Evolutionary conservation across 2,888 invertebrate species (phyloP).

Genomic region (Polydrusus pterygomalis): DNA sequence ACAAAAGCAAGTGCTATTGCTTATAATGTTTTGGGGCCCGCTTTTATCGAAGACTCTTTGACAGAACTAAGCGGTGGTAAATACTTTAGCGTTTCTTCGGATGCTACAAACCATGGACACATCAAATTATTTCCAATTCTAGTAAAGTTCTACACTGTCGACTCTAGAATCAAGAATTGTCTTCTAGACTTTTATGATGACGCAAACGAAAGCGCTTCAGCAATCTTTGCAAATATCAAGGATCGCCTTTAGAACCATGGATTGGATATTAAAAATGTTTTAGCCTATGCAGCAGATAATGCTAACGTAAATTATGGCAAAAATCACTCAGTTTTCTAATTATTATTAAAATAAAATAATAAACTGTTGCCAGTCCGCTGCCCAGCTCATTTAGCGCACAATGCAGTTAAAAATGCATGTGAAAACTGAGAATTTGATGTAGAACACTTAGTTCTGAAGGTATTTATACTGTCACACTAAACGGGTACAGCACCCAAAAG

Average conservation of each 20-base stretch:
- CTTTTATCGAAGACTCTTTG: not conserved
- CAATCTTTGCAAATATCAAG: slow-evolving; percentile 11
- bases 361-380: slow-evolving; percentile 5
- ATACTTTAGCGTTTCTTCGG: slow-evolving; percentile 16
- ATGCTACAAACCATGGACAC: slow-evolving; percentile 20
- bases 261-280: not conserved
- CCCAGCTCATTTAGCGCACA: slow-evolving; percentile 16
- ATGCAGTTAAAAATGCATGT: slow-evolving; percentile 9
- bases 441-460: too few relatives aligned
- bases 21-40: slow-evolving; percentile 23
- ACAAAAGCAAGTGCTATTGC: slow-evolving; percentile 16
- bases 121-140: slow-evolving; percentile 24
- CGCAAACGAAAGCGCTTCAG: slow-evolving; percentile 8
- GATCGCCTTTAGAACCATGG: not conserved
- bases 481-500: too few relatives aligned
- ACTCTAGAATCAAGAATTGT: not conserved
- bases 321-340: not conserved
- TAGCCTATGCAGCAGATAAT: slow-evolving; percentile 4
- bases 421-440: too few relatives aligned
- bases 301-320: slow-evolving; percentile 14
- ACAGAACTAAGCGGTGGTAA: not conserved
- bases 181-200: slow-evolving; percentile 31
- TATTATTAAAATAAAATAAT: slow-evolving; percentile 6
- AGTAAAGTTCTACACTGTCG: not conserved
- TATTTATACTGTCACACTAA: too few relatives aligned